These are phyloP conservation scores for Anguilla marmorata DNA, from an alignment of 2,797 vertebrate genomes.

Conservation along the genomic window DNA sequence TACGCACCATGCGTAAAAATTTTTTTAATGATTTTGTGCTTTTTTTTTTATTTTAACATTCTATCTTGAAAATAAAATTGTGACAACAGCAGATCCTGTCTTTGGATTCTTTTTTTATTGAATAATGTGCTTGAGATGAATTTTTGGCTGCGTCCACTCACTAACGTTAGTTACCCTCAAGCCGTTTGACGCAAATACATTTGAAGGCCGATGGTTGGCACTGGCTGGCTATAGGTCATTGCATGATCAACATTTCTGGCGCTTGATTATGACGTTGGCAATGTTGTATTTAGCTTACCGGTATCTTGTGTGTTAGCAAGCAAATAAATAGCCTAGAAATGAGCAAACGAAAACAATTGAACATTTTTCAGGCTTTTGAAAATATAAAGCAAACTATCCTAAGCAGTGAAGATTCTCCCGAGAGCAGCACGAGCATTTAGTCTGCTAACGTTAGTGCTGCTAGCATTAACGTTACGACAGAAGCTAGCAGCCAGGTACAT, in stretches of 20 bases:
- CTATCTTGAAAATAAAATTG: conserved; percentile 12
- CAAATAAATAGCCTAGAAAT: conserved; percentile 1
- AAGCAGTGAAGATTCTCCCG: not conserved
- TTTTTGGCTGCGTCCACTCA: not conserved
- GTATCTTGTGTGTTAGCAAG: too few relatives aligned
- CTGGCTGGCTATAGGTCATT: too few relatives aligned
- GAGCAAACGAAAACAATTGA: conserved; percentile 17
- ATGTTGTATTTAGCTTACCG: too few relatives aligned
- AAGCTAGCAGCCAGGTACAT: not conserved
- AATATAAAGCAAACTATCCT: not conserved
- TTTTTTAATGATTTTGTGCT: too few relatives aligned
- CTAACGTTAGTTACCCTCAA: not conserved
- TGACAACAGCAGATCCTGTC: not conserved
- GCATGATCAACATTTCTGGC: too few relatives aligned
- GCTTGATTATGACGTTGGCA: too few relatives aligned
- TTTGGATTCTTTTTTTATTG: conserved; percentile 17
- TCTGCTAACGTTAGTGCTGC: not conserved
- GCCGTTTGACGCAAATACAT: not conserved
- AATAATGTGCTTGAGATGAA: conserved; percentile 24
- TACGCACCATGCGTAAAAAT: too few relatives aligned
- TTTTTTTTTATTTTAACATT: not conserved
- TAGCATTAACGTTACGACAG: not conserved
- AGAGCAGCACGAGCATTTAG: not conserved
- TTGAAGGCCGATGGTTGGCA: too few relatives aligned
- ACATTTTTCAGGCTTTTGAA: not conserved